Base-by-base conservation (phyloP, 37 sponge, comb jelly and placozoan genomes). In the Diacarnus erythraeanus region DNA sequence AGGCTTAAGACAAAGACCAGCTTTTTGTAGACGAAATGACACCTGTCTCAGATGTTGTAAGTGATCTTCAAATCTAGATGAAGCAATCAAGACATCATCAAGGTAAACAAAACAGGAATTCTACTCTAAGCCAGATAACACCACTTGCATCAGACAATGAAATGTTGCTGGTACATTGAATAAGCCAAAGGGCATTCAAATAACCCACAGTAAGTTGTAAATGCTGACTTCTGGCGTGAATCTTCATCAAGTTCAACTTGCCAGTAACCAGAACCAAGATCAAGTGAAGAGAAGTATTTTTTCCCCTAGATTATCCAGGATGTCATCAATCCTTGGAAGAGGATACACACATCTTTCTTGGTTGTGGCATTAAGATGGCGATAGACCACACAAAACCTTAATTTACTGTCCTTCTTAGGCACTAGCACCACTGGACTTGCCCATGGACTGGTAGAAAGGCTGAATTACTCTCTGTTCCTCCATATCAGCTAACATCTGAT, bases 301-400 rank as follows among this genome's bases (percentile, higher is more conserved):
- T 25, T 25, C 9, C 29, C 9, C 69, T 2, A 36, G 69, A 20
- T 36, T 68, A 38, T 68, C 69, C 69, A n/a, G n/a, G n/a, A n/a
- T n/a, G n/a, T n/a, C n/a, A n/a, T n/a, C n/a, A n/a, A n/a, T n/a
- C n/a, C n/a, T 38, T 38, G 3, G 35, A 38, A 38, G 20, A 68
- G 38, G 42, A 87, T 84, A 44, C 72, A 91, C 3, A 66, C 78
- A 42, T 78, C 92, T 37, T 91, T 91, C 17, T 80, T 86, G 69
- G n/a, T n/a, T n/a, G 72, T 59, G 23, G 71, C 78, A 78, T 91
- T 91, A 2, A 82, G 42, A 10, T 60, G 39, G 27, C 87, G 34
- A 35, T 91, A 86, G 60, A 83, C 87, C 25, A 91, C 74, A 38
- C 92, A 86, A 38, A 91, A 77, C 4, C 88, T 36, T 27, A 35